Evolutionary conservation across 2,888 invertebrate genomes (phyloP).

Genomic region (Oligia latruncula): DNA sequence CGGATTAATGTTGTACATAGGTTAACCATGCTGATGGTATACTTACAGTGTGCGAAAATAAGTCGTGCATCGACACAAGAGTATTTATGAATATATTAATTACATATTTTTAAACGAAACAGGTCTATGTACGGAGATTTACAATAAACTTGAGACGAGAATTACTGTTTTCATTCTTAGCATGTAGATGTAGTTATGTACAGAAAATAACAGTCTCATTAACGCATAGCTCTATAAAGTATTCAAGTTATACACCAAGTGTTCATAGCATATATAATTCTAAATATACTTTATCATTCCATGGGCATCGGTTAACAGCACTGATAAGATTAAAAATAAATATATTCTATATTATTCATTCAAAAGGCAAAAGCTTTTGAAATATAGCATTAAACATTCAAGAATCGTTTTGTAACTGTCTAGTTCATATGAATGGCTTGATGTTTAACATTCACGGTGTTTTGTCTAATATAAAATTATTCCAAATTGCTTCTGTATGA

Average conservation of each 20-base stretch:
- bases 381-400: slow-evolving; percentile 67
- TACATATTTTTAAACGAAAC: slow-evolving; percentile 12
- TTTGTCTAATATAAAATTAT: slow-evolving; percentile 50
- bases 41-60: slow-evolving; percentile 16
- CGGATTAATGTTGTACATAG: not conserved
- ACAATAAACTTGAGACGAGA: slow-evolving; percentile 8
- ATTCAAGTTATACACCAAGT: slow-evolving; percentile 19
- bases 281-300: slow-evolving; percentile 43
- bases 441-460: slow-evolving; percentile 56
- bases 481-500: slow-evolving; percentile 39
- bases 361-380: slow-evolving; percentile 43
- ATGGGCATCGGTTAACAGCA: slow-evolving; percentile 44
- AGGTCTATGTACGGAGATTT: not conserved
- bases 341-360: slow-evolving; percentile 47
- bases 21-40: not conserved
- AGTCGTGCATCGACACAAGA: not conserved
- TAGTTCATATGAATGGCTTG: slow-evolving; percentile 70
- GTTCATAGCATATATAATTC: slow-evolving; percentile 22
- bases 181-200: slow-evolving; percentile 17
- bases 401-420: slow-evolving; percentile 68
- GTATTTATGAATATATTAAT: not conserved
- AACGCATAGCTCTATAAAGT: slow-evolving; percentile 16
- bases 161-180: slow-evolving; percentile 23
- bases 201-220: slow-evolving; percentile 37
- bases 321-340: slow-evolving; percentile 55